Base-by-base conservation (phyloP, 35 echinoderm and acorn worm genomes). In the Apostichopus japonicus region DNA sequence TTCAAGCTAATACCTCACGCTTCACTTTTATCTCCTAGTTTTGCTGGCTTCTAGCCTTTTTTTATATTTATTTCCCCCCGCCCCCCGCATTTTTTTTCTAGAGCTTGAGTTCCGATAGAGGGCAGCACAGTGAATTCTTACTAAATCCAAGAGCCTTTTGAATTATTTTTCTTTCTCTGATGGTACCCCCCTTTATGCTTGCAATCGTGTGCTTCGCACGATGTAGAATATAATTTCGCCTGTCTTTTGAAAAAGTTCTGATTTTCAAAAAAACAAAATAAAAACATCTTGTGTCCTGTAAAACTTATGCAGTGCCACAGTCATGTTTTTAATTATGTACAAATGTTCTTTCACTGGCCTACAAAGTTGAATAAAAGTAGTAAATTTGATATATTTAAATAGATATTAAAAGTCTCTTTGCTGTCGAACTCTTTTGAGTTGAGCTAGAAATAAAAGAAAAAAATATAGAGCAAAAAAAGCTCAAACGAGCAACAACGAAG, bases 1-100 rank as follows among this genome's bases (percentile, higher is more conserved):
- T 89, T 63, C 63, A 89, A 89, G 86, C 86, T 89, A 89, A 89
- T 89, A 53, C 86, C 86, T 89, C 86, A 89, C 86, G 86, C 86
- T 89, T 89, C 86, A 89, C 86, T 89, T 89, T 89, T 44, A 44
- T 44, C 71, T 89, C 86, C 86, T 89, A 89, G 86, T 89, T 89
- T 89, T 89, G 86, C 86, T 65, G 86, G 86, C 86, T 89, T 89
- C 44, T 89, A 65, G 86, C 86, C 56, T 53, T 89, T 73, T 73
- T 73, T 73, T 44, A 4, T 44, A 44, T 44, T 44, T 44, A 3
- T 4, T 4, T 3, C 33, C 2, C 33, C 33, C 33, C 33, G 2
- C 33, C 33, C 33, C 33, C 16, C 79, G 33, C 54, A 24, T 89
- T 89, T 89, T 65, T 89, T 83, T 83, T 83, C 33, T 44, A 44